Conservation (phyloP, 30 jellyfish, hydroid and myxozoan species). For the Sanderia malayensis region DNA sequence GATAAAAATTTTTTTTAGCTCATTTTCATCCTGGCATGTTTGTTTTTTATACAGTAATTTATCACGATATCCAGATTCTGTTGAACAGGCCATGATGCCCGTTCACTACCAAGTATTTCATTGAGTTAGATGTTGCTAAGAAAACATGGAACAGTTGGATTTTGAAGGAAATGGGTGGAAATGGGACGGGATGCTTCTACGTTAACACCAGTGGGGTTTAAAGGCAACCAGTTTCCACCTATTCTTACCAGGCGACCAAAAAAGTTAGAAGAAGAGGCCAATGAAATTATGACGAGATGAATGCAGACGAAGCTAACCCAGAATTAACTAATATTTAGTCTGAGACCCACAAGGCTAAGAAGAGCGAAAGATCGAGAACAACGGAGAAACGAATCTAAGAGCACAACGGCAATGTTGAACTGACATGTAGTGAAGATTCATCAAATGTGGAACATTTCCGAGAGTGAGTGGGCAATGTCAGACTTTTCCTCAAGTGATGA, state of each 20-base stretch:
- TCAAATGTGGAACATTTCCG: constrained; percentile 12
- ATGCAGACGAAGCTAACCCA: constrained; percentile 1
- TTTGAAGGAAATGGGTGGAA: too few species aligned
- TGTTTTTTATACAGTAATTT: too few species aligned
- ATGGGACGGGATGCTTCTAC: constrained; percentile 10
- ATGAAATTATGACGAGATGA: background rate
- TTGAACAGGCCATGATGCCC: too few species aligned
- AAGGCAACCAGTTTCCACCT: constrained; percentile 9
- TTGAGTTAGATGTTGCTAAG: too few species aligned
- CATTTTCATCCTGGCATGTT: too few species aligned
- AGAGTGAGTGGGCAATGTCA: constrained; percentile 3
- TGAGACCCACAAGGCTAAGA: background rate
- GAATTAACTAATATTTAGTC: background rate
- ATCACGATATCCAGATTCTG: too few species aligned
- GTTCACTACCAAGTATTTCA: too few species aligned
- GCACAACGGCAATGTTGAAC: background rate
- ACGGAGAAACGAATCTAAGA: background rate
- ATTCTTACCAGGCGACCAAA: constrained; percentile 9
- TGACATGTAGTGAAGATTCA: constrained; percentile 7
- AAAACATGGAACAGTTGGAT: too few species aligned
- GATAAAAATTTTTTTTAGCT: too few species aligned
- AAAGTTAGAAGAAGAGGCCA: constrained; percentile 7
- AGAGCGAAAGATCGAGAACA: background rate
- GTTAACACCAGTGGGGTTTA: background rate
- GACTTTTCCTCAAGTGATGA: constrained; percentile 10